phyloP scores from a whole-genome alignment of 2,113 vertebrate genomes.

The Elgaria multicarinata region DNA sequence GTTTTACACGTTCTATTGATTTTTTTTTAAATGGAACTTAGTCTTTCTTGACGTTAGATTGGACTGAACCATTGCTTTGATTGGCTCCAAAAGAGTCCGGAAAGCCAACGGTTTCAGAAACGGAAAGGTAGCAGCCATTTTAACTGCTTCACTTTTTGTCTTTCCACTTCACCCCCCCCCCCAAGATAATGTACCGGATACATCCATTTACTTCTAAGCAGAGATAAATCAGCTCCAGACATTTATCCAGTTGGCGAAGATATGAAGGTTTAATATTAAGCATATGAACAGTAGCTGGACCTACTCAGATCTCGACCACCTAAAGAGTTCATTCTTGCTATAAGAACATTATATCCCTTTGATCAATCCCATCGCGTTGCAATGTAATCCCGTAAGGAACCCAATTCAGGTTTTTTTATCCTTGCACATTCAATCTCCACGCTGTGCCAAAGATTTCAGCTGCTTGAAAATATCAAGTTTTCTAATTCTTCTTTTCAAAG shows the following conservation, averaged over 20 bases:
- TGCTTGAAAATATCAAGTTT: background rate
- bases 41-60: background rate
- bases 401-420: fast-evolving
- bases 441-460: fast-evolving
- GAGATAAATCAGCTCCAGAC: conserved; percentile 39
- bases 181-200: conserved; percentile 36
- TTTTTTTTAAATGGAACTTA: background rate
- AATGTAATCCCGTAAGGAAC: background rate
- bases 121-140: conserved; percentile 38
- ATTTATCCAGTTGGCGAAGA: conserved; percentile 28
- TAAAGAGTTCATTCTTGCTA: background rate
- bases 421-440: too few relatives aligned
- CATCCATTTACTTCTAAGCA: conserved; percentile 26
- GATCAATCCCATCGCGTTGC: background rate
- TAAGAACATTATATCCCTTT: background rate
- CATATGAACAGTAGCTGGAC: conserved; percentile 68
- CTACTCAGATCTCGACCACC: conserved; percentile 15
- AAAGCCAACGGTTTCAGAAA: conserved; percentile 59
- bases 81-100: background rate
- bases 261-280: conserved; percentile 53
- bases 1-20: background rate
- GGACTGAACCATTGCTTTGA: background rate
- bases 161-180: background rate
- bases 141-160: background rate
- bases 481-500: background rate